Evolutionary conservation across 2,113 vertebrate genomes (phyloP).

Genomic region (Montifringilla adamsi): DNA sequence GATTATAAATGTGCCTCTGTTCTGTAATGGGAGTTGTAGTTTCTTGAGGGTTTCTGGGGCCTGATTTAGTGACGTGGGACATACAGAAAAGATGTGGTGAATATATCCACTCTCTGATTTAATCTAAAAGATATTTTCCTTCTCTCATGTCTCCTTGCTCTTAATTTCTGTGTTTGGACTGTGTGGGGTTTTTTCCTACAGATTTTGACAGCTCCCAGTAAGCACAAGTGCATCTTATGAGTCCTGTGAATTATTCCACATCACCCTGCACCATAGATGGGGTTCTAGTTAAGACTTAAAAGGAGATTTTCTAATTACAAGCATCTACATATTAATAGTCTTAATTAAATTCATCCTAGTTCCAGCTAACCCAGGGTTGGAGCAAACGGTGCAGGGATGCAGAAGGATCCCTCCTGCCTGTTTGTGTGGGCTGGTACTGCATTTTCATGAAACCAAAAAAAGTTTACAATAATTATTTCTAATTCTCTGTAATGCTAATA

Average conservation of each 20-base stretch:
- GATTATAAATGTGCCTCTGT: not conserved
- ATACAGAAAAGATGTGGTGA: not conserved
- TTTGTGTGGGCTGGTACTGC: not conserved
- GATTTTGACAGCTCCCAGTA: not conserved
- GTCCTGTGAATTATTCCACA: not conserved
- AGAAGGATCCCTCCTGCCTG: not conserved
- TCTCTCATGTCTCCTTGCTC: not conserved
- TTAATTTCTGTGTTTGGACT: not conserved
- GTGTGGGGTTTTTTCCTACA: not conserved
- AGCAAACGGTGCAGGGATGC: not conserved
- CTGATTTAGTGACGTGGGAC: not conserved
- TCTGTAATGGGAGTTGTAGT: not conserved
- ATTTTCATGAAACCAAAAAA: not conserved
- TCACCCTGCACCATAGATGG: not conserved
- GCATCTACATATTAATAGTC: not conserved
- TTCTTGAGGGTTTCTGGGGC: not conserved
- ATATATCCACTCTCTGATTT: not conserved
- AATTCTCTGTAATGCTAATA: not conserved
- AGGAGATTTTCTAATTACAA: not conserved
- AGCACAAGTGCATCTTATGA: not conserved
- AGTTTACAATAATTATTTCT: not conserved
- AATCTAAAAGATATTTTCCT: not conserved
- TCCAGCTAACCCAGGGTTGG: not conserved
- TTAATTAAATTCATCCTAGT: slow-evolving; percentile 54
- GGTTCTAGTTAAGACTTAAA: not conserved